Evolutionary conservation across 2,888 invertebrate genomes (phyloP).

Genomic region (Apodemia zela): DNA sequence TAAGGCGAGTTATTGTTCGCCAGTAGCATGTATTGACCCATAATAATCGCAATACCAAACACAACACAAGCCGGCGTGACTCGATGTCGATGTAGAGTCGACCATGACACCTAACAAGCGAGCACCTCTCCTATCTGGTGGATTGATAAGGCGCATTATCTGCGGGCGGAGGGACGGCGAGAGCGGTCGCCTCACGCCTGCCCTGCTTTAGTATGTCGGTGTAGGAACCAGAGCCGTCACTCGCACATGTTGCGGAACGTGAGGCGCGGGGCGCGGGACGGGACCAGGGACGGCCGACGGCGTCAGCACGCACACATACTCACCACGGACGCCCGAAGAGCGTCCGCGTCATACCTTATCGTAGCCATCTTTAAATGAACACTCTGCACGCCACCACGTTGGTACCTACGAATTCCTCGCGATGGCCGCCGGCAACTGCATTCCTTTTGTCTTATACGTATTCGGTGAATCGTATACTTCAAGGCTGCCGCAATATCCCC

Average conservation of each 20-base stretch:
- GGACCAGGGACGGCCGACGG: constrained; percentile 61
- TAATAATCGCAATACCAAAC: constrained; percentile 5
- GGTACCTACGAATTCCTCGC: constrained; percentile 71
- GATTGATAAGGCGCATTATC: constrained; percentile 72
- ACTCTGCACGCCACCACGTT: constrained; percentile 65
- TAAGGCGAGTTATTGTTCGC: not conserved
- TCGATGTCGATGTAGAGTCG: constrained; percentile 48
- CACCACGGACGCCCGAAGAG: constrained; percentile 55
- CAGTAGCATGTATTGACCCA: not conserved
- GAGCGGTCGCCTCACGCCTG: constrained; percentile 51
- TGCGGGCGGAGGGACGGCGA: constrained; percentile 60
- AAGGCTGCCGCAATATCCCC: constrained; percentile 71
- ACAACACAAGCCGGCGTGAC: constrained; percentile 30
- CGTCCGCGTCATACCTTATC: constrained; percentile 72
- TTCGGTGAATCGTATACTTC: constrained; percentile 40
- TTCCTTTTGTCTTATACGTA: constrained; percentile 54
- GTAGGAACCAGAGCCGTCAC: constrained; percentile 44
- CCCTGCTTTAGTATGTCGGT: constrained; percentile 47
- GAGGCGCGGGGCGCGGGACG: constrained; percentile 44
- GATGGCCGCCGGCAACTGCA: constrained; percentile 54
- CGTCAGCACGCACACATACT: constrained; percentile 37
- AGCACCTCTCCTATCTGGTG: constrained; percentile 76
- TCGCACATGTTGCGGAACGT: constrained; percentile 76
- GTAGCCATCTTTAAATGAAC: constrained; percentile 78
- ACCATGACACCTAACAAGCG: constrained; percentile 76